Base-by-base conservation (phyloP, 2,888 invertebrate genomes). In the Acanthococcus lagerstroemiae region DNA sequence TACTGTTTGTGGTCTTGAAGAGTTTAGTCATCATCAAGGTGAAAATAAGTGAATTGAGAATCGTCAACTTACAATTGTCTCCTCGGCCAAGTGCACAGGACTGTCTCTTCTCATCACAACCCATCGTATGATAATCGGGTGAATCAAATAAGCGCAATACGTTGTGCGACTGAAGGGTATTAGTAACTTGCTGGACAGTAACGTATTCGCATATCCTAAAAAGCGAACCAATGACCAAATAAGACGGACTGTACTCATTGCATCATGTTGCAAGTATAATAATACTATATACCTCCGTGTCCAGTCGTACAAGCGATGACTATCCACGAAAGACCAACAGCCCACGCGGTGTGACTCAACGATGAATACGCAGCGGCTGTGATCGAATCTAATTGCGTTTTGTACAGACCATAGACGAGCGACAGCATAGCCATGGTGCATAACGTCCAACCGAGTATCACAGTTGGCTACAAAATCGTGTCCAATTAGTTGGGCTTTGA, bases 161-260 rank as follows among this genome's bases (percentile, higher is more conserved):
- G 90, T 91, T 17, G 90, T 87, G 70, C 90, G 80, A 63, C 90
- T 90, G 77, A 90, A 86, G 67, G 90, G 90, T 77, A 90, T 90
- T 66, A 90, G 78, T 68, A 86, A 81, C 7, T 88, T 85, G 26
- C 88, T 83, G 1, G 90, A 86, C 15, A 91, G 79, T 72, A 90
- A 77, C 37, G 80, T 80, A 58, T 86, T 85, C 48, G 89, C 82
- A 76, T 84, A 78, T 65, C 79, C 79, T 79, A 45, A n/a, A 46
- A 58, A 52, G 17, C 19, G 22, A 5, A 22, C 24, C 3, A 3
- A 24, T 24, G 1, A 2, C 2, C n/a, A 15, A 37, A 37, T 15
- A 9, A 37, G 12, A 2, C 12, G 3, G n/a, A 3, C 12, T 37
- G 12, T 37, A 3, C 12, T 15, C 12, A 37, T 15, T 37, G n/a